A percentile compares a stretch with the other conserved stretches of the same genome.
These are phyloP conservation scores for Morpho deidamia DNA, from an alignment of 2,888 invertebrate species.

Conservation along the genomic window DNA sequence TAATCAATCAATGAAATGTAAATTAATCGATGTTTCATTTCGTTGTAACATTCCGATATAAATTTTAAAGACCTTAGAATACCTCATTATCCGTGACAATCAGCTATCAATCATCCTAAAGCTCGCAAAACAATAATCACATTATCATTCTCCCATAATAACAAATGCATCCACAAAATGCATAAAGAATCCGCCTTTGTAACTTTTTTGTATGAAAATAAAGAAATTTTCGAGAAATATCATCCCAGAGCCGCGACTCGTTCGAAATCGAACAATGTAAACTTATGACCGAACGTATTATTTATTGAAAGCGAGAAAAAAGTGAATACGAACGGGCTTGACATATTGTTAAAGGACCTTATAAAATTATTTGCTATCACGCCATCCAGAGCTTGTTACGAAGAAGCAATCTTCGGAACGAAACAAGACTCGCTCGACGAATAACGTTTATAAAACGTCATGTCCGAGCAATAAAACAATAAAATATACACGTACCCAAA, in stretches of 20 bases:
- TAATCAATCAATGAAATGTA: slow-evolving; percentile 27
- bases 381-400: slow-evolving; percentile 61
- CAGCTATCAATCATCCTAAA: slow-evolving; percentile 66
- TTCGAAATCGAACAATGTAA: slow-evolving; percentile 71
- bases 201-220: slow-evolving; percentile 48
- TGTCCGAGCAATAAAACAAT: slow-evolving; percentile 43
- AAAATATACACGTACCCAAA: slow-evolving; percentile 35
- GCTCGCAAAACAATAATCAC: slow-evolving; percentile 77
- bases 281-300: slow-evolving; percentile 70
- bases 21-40: slow-evolving; percentile 29
- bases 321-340: slow-evolving; percentile 53
- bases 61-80: slow-evolving; percentile 52
- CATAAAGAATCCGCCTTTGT: slow-evolving; percentile 70
- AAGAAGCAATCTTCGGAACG: slow-evolving; percentile 54
- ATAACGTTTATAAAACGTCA: slow-evolving; percentile 42
- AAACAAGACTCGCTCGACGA: slow-evolving; percentile 44
- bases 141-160: slow-evolving; percentile 76
- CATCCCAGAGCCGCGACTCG: slow-evolving; percentile 54
- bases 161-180: slow-evolving; percentile 68
- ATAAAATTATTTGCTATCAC: slow-evolving; percentile 78
- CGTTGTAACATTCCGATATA: slow-evolving; percentile 35
- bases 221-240: slow-evolving; percentile 66
- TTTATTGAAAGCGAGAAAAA: slow-evolving; percentile 72
- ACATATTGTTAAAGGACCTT: slow-evolving; percentile 74
- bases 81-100: slow-evolving; percentile 72